Base-by-base conservation (phyloP, 2,113 vertebrate genomes). In the Kryptolebias marmoratus region DNA sequence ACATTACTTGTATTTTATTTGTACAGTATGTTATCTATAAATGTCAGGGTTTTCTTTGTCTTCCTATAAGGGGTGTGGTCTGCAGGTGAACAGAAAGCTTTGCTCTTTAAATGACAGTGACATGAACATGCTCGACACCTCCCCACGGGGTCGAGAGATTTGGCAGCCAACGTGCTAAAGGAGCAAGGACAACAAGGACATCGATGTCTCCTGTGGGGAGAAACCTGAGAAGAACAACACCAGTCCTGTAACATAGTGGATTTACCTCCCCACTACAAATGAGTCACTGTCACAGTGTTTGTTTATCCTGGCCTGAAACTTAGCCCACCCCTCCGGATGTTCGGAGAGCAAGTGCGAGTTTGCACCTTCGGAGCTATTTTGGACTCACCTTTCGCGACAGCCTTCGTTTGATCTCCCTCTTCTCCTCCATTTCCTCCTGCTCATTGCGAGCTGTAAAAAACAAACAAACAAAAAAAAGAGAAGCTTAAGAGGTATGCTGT, bases 351-450 rank as follows among this genome's bases (percentile, higher is more conserved):
- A 52, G 60, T 54, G 73, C 32, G 61, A 18, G 27, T 74, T 84
- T 30, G 45, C 76, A 69, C 64, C 44, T 81, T 79, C 28, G 28
- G 67, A 73, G 63, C 71, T 69, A 77, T 84, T 84, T 82, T 75
- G 22, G 48, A 67, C 77, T 95, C 83, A 99, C 98, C 96, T 99
- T 99, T 47, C 97, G 95, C 14, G 97, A 94, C 80, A 99, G 94
- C 87, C 97, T 93, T 63, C 96, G 95, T 85, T 98, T 98, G 83
- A 99, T 96, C 91, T 99, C 98, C 83, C 97, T 93, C 86, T 99
- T 99, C 90, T 99, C 97, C 83, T 99, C 98, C 82, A 99, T 95
- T 56, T 99, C 96, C 78, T 99, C 98, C 86, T 96, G 96, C 80
- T 99, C 97, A 89, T 99, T 99, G 64, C 95, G 95, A 74, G 97